Base-by-base conservation (phyloP, 2,888 invertebrate genomes). In the Cosmopolites sordidus region DNA sequence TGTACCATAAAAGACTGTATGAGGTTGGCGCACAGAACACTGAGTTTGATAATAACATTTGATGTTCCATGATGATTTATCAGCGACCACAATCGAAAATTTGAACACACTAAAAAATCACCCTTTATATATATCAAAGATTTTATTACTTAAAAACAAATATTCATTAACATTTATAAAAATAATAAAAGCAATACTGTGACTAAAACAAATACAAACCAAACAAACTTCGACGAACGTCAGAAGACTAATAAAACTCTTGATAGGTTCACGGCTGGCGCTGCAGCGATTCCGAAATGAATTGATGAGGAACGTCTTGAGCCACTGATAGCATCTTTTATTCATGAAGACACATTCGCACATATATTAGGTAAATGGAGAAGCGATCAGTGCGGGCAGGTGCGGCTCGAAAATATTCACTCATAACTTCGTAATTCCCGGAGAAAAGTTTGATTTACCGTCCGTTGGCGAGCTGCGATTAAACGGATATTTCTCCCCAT, bases 341-440 rank as follows among this genome's bases (percentile, higher is more conserved):
- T 68, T 68, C 66, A 68, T 66, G 62, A 62, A 66, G 66, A 64
- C 66, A 63, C 65, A 66, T 64, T 65, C 66, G 60, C 66, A 65
- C 66, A 66, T 65, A 67, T 67, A 65, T 66, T 66, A 66, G 62
- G 64, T 64, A 66, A 67, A 66, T 68, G 64, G 66, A 62, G 61
- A 65, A 65, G 51, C 55, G 51, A 66, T 66, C 64, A 65, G 65
- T 63, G 56, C 57, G 53, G 63, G 64, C 67, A 68, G 66, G 67
- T 68, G 67, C 60, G 58, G 60, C 60, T 54, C 57, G 66, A 66
- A 66, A 68, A 69, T 68, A 68, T 68, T 68, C 68, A 65, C 65
- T 66, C 66, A 66, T 67, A 69, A 63, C 65, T 64, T 64, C 61
- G 61, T 66, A 67, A 67, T 68, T 66, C 66, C 52, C n/a, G 60